A percentile compares a stretch with the other conserved stretches of the same genome.
These are phyloP conservation scores for Diprion similis DNA, from an alignment of 1,140 invertebrate species.

Conservation along the genomic window DNA sequence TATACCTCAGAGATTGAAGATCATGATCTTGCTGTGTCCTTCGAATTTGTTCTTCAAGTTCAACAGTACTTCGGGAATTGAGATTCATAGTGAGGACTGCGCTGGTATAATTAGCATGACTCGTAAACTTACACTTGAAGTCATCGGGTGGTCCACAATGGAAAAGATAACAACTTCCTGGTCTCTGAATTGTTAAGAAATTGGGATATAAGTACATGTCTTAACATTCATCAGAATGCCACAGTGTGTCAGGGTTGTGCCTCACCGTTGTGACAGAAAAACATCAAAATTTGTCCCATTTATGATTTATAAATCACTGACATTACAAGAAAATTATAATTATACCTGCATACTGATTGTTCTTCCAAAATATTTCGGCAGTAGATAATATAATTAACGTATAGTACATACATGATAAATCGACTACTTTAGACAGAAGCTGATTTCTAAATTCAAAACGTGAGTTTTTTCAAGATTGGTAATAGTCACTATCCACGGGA, in stretches of 20 bases:
- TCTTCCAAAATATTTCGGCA: too few relatives aligned
- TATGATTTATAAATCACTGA: constrained; percentile 22
- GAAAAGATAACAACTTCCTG: constrained; percentile 90
- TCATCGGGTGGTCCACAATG: constrained; percentile 87
- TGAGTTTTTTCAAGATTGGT: too few relatives aligned
- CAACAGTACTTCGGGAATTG: constrained; percentile 63
- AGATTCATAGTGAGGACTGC: constrained; percentile 75
- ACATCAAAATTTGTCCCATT: background rate
- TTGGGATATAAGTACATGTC: constrained; percentile 16
- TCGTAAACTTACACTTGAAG: constrained; percentile 92
- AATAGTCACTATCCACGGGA: too few relatives aligned
- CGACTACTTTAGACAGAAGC: too few relatives aligned
- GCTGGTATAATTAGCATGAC: constrained; percentile 88
- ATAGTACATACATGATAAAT: too few relatives aligned
- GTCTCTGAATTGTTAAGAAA: constrained; percentile 65
- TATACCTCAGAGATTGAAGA: constrained; percentile 75
- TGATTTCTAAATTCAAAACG: too few relatives aligned
- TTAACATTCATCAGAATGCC: constrained; percentile 10
- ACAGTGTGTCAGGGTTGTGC: too few relatives aligned
- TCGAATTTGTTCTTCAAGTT: constrained; percentile 74
- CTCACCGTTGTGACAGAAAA: too few relatives aligned
- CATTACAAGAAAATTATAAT: constrained; percentile 8
- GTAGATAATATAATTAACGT: too few relatives aligned
- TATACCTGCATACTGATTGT: too few relatives aligned
- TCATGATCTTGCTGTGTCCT: constrained; percentile 83